A percentile compares a stretch with the other conserved stretches of the same genome.
Evolutionary conservation across 92 coral and sea anemone genomes (phyloP).

Genomic region (Palythoa grandis): DNA sequence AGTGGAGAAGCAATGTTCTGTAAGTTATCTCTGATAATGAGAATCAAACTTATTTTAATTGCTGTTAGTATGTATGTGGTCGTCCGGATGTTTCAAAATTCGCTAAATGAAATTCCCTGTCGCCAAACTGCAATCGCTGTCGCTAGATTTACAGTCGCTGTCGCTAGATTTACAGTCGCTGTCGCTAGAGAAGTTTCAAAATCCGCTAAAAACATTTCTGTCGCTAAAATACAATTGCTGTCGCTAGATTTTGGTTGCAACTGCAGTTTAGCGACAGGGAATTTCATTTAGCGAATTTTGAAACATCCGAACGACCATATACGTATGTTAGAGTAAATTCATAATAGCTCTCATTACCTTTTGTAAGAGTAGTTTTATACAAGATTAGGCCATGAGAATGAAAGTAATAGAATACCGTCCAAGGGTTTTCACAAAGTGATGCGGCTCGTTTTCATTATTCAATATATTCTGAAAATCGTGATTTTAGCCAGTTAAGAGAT

Average conservation of each 20-base stretch:
- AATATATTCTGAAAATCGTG: background rate
- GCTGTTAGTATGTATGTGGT: background rate
- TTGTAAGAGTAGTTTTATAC: conserved; percentile 15
- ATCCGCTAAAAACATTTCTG: conserved; percentile 6
- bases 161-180: too few species aligned
- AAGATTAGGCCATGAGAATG: conserved; percentile 14
- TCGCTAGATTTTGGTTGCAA: background rate
- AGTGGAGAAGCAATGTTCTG: background rate
- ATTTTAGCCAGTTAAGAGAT: background rate
- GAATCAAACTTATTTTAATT: background rate
- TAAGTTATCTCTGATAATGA: background rate
- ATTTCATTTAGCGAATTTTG: background rate
- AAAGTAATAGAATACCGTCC: background rate
- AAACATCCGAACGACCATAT: background rate
- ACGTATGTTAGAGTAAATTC: background rate
- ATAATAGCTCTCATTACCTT: conserved; percentile 1
- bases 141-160: background rate
- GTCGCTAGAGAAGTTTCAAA: conserved; percentile 16
- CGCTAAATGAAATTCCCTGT: background rate
- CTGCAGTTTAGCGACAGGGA: background rate
- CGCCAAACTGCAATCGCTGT: conserved; percentile 2
- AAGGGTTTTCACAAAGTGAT: conserved; percentile 23
- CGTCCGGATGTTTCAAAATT: background rate
- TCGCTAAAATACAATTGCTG: background rate
- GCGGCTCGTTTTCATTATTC: conserved; percentile 4